phyloP scores from a whole-genome alignment of 2,113 vertebrate species.

The Eleginops maclovinus region DNA sequence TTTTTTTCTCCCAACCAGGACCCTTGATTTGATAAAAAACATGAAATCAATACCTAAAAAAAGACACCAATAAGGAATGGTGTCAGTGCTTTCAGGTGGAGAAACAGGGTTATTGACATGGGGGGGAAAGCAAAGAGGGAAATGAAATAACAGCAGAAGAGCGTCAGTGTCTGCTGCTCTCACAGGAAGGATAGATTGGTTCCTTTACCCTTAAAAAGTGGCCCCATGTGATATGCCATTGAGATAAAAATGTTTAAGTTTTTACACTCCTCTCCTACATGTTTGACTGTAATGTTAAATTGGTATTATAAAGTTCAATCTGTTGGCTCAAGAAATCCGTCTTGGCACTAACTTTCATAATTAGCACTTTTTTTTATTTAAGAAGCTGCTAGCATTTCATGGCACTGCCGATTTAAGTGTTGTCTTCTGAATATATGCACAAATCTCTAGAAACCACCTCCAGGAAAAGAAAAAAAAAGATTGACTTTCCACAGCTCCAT shows the following conservation, averaged over 20 bases:
- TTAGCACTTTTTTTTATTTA: constrained; percentile 64
- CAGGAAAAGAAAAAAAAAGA: constrained; percentile 53
- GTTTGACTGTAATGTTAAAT: neutral
- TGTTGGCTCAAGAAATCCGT: constrained; percentile 4
- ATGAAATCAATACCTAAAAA: constrained; percentile 78
- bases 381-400: constrained; percentile 41
- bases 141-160: constrained; percentile 36
- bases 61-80: constrained; percentile 72
- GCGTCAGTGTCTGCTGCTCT: constrained; percentile 4
- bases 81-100: constrained; percentile 62
- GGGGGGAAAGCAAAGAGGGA: constrained; percentile 25
- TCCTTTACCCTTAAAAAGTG: constrained; percentile 9
- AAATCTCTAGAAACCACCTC: constrained; percentile 66
- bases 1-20: constrained; percentile 64
- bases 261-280: neutral
- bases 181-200: neutral
- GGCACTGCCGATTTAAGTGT: constrained; percentile 50
- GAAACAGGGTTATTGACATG: constrained; percentile 60
- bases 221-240: neutral
- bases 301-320: neutral
- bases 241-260: neutral
- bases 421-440: constrained; percentile 53
- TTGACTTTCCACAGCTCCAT: constrained; percentile 62
- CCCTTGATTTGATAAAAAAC: constrained; percentile 80
- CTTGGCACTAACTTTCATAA: constrained; percentile 53